A percentile compares a stretch with the other conserved stretches of the same genome.
Conservation (phyloP, 2,113 vertebrate species). For the Tretioscincus oriximinensis region DNA sequence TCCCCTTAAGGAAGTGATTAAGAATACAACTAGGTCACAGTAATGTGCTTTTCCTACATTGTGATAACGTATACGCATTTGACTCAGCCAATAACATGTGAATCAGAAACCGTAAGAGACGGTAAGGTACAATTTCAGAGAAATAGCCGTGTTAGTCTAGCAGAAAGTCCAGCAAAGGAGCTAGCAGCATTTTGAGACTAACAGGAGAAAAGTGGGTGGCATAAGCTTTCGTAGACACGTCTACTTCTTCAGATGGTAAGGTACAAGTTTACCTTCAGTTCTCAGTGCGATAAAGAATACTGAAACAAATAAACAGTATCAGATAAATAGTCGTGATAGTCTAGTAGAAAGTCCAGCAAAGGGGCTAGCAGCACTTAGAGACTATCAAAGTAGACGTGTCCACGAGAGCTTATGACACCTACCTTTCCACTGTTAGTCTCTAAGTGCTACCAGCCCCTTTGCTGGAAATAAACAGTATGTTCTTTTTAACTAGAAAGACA, state of each 20-base stretch:
- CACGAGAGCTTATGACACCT: no score
- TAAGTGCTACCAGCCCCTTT: no score
- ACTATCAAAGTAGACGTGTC: no score
- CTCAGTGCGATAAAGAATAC: not conserved
- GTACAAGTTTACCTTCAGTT: not conserved
- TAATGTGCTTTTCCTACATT: not conserved
- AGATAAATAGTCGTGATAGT: no score
- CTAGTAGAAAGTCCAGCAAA: no score
- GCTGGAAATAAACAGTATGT: not conserved
- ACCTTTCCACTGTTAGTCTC: no score
- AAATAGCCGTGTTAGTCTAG: no score
- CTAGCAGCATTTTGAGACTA: no score
- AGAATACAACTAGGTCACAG: not conserved
- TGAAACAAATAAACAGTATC: not conserved
- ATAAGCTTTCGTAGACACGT: no score
- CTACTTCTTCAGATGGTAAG: not conserved
- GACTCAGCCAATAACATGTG: conserved; percentile 17
- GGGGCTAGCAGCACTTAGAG: no score
- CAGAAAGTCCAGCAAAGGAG: no score
- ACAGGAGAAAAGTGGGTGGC: no score
- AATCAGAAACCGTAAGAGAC: not conserved
- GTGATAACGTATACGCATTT: not conserved
- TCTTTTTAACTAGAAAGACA: not conserved
- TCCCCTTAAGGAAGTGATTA: not conserved
- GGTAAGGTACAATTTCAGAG: not conserved